phyloP scores from a whole-genome alignment of 2,113 vertebrate genomes.

The Anhinga anhinga region DNA sequence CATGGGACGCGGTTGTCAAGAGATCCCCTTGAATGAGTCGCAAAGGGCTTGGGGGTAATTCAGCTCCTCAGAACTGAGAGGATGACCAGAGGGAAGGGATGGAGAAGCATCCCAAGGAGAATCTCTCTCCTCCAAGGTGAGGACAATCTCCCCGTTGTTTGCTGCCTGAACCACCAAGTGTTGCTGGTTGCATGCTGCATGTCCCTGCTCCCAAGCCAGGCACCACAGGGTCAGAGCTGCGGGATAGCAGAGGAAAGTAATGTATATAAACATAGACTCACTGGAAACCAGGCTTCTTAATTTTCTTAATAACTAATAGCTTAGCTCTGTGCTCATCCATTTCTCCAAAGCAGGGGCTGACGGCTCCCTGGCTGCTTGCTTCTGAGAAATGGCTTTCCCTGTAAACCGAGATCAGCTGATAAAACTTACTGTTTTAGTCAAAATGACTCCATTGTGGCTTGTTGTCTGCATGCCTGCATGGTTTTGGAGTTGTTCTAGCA shows the following conservation, averaged over 20 bases:
- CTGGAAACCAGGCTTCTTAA: neutral
- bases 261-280: fast-evolving
- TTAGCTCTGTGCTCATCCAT: fast-evolving
- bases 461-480: neutral
- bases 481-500: neutral
- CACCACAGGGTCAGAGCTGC: neutral
- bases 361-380: neutral
- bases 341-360: neutral
- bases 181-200: fast-evolving
- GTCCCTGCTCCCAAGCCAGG: neutral
- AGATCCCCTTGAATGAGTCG: neutral
- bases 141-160: neutral
- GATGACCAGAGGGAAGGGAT: neutral
- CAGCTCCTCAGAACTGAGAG: neutral
- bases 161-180: fast-evolving
- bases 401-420: neutral
- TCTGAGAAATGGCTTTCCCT: neutral
- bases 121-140: neutral
- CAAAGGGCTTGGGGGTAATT: neutral
- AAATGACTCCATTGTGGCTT: neutral
- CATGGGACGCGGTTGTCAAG: neutral
- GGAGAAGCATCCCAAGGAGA: neutral
- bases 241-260: neutral
- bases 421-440: neutral
- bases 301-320: neutral